phyloP scores from a whole-genome alignment of 2,113 vertebrate genomes.

The Sinocyclocheilus rhinocerous region DNA sequence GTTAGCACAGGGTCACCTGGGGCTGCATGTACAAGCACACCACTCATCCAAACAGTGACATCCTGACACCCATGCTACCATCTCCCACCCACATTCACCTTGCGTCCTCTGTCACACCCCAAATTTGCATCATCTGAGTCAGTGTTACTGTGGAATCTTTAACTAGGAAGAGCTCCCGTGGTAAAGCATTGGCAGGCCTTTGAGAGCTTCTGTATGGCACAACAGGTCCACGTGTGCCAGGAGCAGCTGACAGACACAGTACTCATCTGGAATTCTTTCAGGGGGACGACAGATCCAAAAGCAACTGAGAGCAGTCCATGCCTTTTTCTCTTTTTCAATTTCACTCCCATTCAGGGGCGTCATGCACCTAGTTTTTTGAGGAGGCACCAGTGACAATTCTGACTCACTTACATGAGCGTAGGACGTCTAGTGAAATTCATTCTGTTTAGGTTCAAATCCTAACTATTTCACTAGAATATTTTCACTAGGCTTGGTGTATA shows the following conservation, averaged over 20 bases:
- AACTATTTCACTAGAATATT: not conserved
- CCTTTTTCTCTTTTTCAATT: constrained; percentile 35
- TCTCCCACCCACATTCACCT: constrained; percentile 30
- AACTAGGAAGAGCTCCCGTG: not conserved
- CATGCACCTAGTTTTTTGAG: not conserved
- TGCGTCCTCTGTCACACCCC: constrained; percentile 19
- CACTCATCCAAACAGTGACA: constrained; percentile 44
- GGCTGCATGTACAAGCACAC: constrained; percentile 44
- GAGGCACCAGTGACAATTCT: not conserved
- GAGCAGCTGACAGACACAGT: constrained; percentile 6
- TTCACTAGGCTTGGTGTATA: not conserved
- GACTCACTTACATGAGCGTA: not conserved
- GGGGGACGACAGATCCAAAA: constrained; percentile 17
- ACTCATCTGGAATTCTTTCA: constrained; percentile 33
- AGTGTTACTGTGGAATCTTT: constrained; percentile 15
- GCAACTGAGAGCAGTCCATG: not conserved
- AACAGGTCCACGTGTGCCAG: constrained; percentile 14
- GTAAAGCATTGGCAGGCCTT: constrained; percentile 24
- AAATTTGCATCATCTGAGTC: constrained; percentile 31
- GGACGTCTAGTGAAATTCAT: not conserved
- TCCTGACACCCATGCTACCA: not conserved
- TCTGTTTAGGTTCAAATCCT: not conserved
- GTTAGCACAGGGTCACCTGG: constrained; percentile 47
- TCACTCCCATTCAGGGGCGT: not conserved
- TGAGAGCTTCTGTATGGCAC: constrained; percentile 35